These are phyloP conservation scores for Ornithoptera priamus DNA, from an alignment of 2,888 invertebrate species.

Conservation along the genomic window DNA sequence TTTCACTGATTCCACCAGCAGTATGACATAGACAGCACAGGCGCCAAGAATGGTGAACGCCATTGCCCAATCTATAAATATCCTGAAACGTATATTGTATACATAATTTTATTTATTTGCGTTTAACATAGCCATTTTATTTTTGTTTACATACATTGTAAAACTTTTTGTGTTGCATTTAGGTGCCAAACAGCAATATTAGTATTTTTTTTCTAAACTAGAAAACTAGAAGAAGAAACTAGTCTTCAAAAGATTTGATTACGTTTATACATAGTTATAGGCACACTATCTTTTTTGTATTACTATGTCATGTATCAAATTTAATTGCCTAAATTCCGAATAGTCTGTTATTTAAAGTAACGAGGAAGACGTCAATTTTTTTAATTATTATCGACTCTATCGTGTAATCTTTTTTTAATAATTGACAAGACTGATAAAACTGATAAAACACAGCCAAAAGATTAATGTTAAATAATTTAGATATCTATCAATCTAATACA, in stretches of 20 bases:
- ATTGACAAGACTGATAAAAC: neutral
- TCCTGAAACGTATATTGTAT: conserved; percentile 70
- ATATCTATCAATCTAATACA: too few species aligned
- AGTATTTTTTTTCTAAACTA: neutral
- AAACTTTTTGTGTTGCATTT: neutral
- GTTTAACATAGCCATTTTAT: conserved; percentile 1
- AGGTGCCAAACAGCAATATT: too few species aligned
- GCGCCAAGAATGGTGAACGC: conserved; percentile 87
- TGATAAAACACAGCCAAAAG: neutral
- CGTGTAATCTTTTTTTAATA: neutral
- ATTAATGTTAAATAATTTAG: neutral
- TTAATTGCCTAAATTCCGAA: neutral
- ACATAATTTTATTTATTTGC: conserved; percentile 17
- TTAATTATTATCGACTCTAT: neutral
- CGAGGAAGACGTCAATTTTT: too few species aligned
- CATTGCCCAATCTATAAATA: conserved; percentile 85
- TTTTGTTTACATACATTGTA: conserved; percentile 23
- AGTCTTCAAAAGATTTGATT: neutral
- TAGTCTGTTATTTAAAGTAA: too few species aligned
- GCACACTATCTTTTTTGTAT: neutral
- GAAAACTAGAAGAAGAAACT: neutral
- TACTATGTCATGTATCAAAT: neutral
- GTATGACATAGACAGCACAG: conserved; percentile 87
- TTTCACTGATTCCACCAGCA: conserved; percentile 84
- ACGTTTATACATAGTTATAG: too few species aligned